Percentiles rank a stretch among this genome's conserved stretches.
phyloP scores from a whole-genome alignment of 2,113 vertebrate genomes.

The Lutjanus erythropterus region DNA sequence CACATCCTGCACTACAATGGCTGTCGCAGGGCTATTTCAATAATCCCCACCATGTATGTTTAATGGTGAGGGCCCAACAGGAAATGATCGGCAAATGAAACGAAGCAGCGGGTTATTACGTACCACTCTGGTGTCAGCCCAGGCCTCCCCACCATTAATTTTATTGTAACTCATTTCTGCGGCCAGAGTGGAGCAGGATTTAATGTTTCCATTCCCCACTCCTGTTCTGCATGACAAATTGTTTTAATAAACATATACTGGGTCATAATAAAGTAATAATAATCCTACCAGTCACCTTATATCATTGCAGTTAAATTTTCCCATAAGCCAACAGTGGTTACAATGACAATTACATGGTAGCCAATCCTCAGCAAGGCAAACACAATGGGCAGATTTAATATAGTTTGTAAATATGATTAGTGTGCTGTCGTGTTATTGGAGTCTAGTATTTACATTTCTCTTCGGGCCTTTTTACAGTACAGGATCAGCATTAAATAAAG shows the following conservation, averaged over 20 bases:
- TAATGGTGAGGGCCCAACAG: constrained; percentile 94
- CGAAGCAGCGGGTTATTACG: constrained; percentile 89
- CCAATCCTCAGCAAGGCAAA: constrained; percentile 94
- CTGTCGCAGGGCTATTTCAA: constrained; percentile 85
- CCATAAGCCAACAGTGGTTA: constrained; percentile 95
- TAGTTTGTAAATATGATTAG: constrained; percentile 99
- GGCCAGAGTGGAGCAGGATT: constrained; percentile 95
- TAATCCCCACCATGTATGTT: constrained; percentile 92
- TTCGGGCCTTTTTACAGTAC: constrained; percentile 94
- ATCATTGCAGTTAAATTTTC: constrained; percentile 99
- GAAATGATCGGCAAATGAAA: constrained; percentile 94
- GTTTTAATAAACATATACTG: constrained; percentile 99
- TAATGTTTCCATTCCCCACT: constrained; percentile 98
- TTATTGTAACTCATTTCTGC: constrained; percentile 96
- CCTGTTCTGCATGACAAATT: constrained; percentile 99
- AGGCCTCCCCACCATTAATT: constrained; percentile 91
- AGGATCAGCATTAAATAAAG: constrained; percentile 94
- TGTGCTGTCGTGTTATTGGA: constrained; percentile 98
- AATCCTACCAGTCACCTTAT: constrained; percentile 99
- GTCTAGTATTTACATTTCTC: constrained; percentile 99
- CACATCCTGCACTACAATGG: constrained; percentile 84
- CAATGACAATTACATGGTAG: constrained; percentile 97
- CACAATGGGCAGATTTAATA: constrained; percentile 99
- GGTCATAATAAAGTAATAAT: constrained; percentile 99
- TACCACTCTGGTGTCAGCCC: constrained; percentile 84